Conservation (phyloP, 1,140 invertebrate genomes). For the Ips nitidus region DNA sequence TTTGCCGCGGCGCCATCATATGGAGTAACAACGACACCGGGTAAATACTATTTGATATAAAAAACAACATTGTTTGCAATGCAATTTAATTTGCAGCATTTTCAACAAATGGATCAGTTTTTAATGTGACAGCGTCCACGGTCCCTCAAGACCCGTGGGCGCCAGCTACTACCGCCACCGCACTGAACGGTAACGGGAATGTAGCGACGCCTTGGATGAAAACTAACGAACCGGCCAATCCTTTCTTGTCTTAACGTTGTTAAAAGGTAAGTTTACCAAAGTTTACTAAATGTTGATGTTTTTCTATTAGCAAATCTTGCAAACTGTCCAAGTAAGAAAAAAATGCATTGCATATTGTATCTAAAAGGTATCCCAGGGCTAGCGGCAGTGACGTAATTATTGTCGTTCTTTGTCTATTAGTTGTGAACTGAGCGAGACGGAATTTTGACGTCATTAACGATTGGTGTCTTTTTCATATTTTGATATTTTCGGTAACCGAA, state of each 20-base stretch:
- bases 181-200: slow-evolving; percentile 29
- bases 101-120: slow-evolving; percentile 19
- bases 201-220: slow-evolving; percentile 43
- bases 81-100: neutral
- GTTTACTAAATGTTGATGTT: neutral
- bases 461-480: too few relatives aligned
- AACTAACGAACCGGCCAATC: slow-evolving; percentile 49
- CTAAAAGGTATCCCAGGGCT: too few relatives aligned
- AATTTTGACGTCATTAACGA: too few relatives aligned
- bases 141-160: slow-evolving; percentile 46
- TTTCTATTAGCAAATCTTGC: too few relatives aligned
- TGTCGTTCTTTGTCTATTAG: too few relatives aligned
- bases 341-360: too few relatives aligned
- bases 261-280: slow-evolving; percentile 9
- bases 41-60: neutral
- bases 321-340: too few relatives aligned
- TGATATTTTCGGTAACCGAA: too few relatives aligned
- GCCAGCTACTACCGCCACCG: slow-evolving; percentile 40
- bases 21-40: neutral
- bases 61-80: neutral
- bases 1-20: slow-evolving; percentile 14
- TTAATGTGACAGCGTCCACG: neutral
- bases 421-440: too few relatives aligned
- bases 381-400: too few relatives aligned
- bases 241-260: slow-evolving; percentile 49